Percentiles rank a stretch among this genome's conserved stretches.
phyloP scores from a whole-genome alignment of 1,140 invertebrate species.

The Arion vulgaris region DNA sequence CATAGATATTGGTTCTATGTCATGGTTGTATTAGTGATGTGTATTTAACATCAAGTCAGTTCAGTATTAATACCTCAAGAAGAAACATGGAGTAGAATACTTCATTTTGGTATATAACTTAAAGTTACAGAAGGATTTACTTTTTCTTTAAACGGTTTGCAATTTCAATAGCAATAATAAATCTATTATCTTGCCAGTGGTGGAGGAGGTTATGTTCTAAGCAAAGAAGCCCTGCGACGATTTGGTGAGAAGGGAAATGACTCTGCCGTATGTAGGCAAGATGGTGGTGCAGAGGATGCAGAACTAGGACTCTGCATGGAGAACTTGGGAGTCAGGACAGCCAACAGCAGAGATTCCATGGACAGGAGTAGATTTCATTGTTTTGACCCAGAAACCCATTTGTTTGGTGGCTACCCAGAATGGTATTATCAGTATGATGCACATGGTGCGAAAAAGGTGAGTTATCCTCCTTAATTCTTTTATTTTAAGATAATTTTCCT shows the following conservation, averaged over 20 bases:
- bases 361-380: conserved; percentile 93
- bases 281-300: conserved; percentile 89
- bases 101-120: too few relatives aligned
- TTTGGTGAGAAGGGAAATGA: conserved; percentile 74
- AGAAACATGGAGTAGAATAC: too few relatives aligned
- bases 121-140: too few relatives aligned
- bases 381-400: conserved; percentile 76
- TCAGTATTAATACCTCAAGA: too few relatives aligned
- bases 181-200: conserved; percentile 53
- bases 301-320: conserved; percentile 94
- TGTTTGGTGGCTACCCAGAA: conserved; percentile 68
- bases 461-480: too few relatives aligned
- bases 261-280: conserved; percentile 74
- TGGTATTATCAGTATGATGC: conserved; percentile 61
- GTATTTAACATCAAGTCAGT: too few relatives aligned
- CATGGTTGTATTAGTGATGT: too few relatives aligned
- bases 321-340: conserved; percentile 86
- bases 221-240: conserved; percentile 68
- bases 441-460: conserved; percentile 58
- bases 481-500: too few relatives aligned
- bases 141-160: too few relatives aligned
- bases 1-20: too few relatives aligned
- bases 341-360: conserved; percentile 86
- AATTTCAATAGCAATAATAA: too few relatives aligned
- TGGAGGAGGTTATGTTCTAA: conserved; percentile 85